A percentile compares a stretch with the other conserved stretches of the same genome.
phyloP scores from a whole-genome alignment of 2,888 invertebrate genomes.

The Malthinus flaveolus region DNA sequence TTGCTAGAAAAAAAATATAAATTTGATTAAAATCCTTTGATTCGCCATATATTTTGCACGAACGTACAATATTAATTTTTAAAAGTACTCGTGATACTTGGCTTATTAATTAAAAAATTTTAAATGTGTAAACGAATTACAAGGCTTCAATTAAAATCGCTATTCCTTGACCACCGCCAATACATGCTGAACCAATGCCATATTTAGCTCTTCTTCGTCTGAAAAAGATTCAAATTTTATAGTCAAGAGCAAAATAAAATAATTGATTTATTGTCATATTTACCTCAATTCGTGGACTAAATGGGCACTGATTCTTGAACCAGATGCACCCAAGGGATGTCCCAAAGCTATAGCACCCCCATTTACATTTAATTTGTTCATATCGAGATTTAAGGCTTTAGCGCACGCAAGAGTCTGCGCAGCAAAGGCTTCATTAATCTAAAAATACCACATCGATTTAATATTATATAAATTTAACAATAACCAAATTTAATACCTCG shows the following conservation, averaged over 20 bases:
- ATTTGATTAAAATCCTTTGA: too few relatives aligned
- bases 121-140: constrained; percentile 48
- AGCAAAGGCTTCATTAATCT: constrained; percentile 99
- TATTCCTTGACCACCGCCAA: constrained; percentile 98
- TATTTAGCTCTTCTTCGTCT: constrained; percentile 84
- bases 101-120: constrained; percentile 5
- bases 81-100: too few relatives aligned
- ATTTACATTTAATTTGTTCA: constrained; percentile 87
- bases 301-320: constrained; percentile 88
- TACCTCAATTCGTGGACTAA: constrained; percentile 90
- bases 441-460: constrained; percentile 25
- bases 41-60: too few relatives aligned
- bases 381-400: constrained; percentile 84
- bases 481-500: constrained; percentile 66
- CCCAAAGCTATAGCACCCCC: constrained; percentile 97
- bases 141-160: constrained; percentile 85
- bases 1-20: too few relatives aligned
- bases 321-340: constrained; percentile 96
- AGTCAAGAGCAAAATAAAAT: neutral
- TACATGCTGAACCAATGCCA: constrained; percentile 95
- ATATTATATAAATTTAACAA: neutral
- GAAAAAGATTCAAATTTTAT: constrained; percentile 8
- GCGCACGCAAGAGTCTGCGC: constrained; percentile 93
- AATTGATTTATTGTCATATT: neutral
- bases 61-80: too few relatives aligned